Percentiles rank a stretch among this genome's conserved stretches.
Conservation (phyloP, 1,140 invertebrate species). For the Prorops nasuta region DNA sequence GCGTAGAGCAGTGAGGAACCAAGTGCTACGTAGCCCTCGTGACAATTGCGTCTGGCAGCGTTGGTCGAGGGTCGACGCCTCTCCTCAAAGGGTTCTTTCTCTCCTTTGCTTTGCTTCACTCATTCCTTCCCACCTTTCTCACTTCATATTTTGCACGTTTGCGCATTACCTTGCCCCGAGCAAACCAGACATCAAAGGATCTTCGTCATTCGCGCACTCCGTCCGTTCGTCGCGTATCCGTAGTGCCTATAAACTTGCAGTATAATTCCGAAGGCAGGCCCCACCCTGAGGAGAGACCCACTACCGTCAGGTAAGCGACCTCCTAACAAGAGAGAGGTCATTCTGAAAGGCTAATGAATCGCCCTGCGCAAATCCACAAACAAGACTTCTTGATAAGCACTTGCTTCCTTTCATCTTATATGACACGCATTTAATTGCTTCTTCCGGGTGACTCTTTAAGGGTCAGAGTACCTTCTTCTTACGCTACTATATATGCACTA, state of each 20-base stretch:
- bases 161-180: conserved; percentile 70
- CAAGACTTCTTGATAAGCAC: too few relatives aligned
- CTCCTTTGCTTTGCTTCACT: conserved; percentile 11
- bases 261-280: conserved; percentile 20
- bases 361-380: too few relatives aligned
- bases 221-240: conserved; percentile 11
- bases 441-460: too few relatives aligned
- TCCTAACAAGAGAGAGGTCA: neutral
- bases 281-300: conserved; percentile 12
- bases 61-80: conserved; percentile 48
- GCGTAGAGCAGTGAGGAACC: too few relatives aligned
- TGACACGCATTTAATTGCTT: too few relatives aligned
- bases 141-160: conserved; percentile 11
- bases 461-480: too few relatives aligned
- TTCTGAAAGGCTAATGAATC: too few relatives aligned
- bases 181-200: conserved; percentile 65
- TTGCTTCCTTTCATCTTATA: too few relatives aligned
- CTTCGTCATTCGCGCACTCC: conserved; percentile 12
- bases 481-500: too few relatives aligned
- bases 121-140: conserved; percentile 1
- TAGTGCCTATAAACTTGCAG: conserved; percentile 14
- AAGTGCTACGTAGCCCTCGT: conserved; percentile 34
- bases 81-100: conserved; percentile 40
- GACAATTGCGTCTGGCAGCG: conserved; percentile 49
- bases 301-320: too few relatives aligned